These are phyloP conservation scores for Drosophila mulleri DNA, from an alignment of 2,888 invertebrate species.

Conservation along the genomic window DNA sequence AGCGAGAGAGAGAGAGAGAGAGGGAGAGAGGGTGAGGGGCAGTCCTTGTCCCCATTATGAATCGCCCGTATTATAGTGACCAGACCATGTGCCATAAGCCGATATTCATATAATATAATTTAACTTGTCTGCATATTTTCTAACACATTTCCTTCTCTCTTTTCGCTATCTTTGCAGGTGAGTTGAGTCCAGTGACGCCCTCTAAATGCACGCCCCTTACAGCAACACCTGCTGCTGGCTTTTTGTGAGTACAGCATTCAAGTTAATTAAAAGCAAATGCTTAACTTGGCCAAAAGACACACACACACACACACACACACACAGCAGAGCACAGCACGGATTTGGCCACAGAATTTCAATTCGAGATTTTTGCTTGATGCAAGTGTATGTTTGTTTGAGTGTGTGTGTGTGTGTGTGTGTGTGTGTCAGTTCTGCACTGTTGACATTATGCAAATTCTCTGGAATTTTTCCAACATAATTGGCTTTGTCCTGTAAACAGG, in stretches of 20 bases:
- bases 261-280: constrained; percentile 64
- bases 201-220: constrained; percentile 6
- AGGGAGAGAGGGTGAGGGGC: not conserved
- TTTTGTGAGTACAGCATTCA: constrained; percentile 50
- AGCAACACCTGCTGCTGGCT: constrained; percentile 23
- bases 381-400: not conserved
- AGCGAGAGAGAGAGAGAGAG: too few relatives aligned
- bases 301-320: not conserved
- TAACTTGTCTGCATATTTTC: constrained; percentile 65
- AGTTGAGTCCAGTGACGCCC: constrained; percentile 40
- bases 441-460: constrained; percentile 11
- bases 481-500: not conserved
- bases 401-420: constrained; percentile 1
- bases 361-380: constrained; percentile 16
- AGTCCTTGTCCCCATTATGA: not conserved
- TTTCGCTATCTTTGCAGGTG: constrained; percentile 54
- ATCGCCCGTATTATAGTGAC: constrained; percentile 22
- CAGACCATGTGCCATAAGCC: constrained; percentile 57
- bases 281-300: constrained; percentile 37
- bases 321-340: constrained; percentile 4
- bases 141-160: constrained; percentile 48
- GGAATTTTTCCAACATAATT: constrained; percentile 10
- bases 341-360: constrained; percentile 38
- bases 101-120: constrained; percentile 67
- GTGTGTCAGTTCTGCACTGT: not conserved